A percentile compares a stretch with the other conserved stretches of the same genome.
Evolutionary conservation across 2,797 vertebrate genomes (phyloP).

Genomic region (Sebastes taczanowskii): DNA sequence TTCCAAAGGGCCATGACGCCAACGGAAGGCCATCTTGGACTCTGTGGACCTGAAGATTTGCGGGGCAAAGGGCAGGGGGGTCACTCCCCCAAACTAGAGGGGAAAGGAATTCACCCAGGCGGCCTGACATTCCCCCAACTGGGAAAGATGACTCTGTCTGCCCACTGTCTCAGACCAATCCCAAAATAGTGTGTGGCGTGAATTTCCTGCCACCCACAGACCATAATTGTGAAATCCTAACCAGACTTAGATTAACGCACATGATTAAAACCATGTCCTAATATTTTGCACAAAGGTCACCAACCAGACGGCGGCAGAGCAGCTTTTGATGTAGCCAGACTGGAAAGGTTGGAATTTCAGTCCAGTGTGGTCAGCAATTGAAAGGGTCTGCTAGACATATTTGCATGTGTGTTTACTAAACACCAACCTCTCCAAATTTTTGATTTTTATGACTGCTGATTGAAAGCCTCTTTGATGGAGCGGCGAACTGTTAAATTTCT

Average conservation of each 20-base stretch:
- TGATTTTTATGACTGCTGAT: constrained; percentile 40
- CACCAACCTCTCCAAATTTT: constrained; percentile 47
- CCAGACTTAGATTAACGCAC: constrained; percentile 25
- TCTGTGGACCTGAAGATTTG: constrained; percentile 70
- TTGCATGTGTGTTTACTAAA: constrained; percentile 62
- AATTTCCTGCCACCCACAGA: constrained; percentile 66
- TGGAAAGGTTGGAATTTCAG: not conserved
- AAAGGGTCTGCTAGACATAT: constrained; percentile 41
- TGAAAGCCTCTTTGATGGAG: constrained; percentile 52
- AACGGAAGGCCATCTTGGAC: constrained; percentile 48
- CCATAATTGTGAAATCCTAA: constrained; percentile 46
- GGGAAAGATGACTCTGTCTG: constrained; percentile 79
- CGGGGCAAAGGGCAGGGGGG: constrained; percentile 68
- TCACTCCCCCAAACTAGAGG: constrained; percentile 67
- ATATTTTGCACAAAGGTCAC: constrained; percentile 4
- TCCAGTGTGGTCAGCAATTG: constrained; percentile 9
- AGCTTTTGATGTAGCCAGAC: constrained; percentile 1
- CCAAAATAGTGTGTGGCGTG: constrained; percentile 72
- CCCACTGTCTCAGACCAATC: constrained; percentile 60
- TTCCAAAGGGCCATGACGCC: constrained; percentile 47
- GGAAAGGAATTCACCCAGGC: constrained; percentile 75
- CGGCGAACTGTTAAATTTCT: constrained; percentile 34
- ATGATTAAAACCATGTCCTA: constrained; percentile 19
- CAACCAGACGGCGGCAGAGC: not conserved
- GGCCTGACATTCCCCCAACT: constrained; percentile 62